Base-by-base conservation (phyloP, 2,797 vertebrate species). In the Rachycentron canadum region DNA sequence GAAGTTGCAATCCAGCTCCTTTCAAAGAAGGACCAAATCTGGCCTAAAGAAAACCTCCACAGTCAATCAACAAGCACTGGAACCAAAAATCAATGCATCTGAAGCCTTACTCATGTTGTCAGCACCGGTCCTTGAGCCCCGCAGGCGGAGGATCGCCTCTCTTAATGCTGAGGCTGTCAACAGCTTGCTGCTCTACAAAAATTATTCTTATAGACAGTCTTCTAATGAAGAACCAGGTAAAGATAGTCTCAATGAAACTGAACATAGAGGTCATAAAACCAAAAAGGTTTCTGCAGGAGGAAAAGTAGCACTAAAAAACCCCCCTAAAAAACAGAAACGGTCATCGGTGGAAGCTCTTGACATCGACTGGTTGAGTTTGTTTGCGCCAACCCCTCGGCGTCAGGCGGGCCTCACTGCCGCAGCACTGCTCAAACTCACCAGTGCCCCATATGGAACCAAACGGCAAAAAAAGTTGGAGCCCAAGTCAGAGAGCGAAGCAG, bases 151-250 rank as follows among this genome's bases (percentile, higher is more conserved):
- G 30, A 90, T 99, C 88, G 98, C 98, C 57, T 97, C 97, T 28
- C 96, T 99, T 23, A 99, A 99, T 0, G 98, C 98, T 0, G 98
- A 99, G 94, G 98, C 98, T 0, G 96, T 99, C 60, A 99, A 99
- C 94, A 98, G 97, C 83, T 83, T 99, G 88, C 95, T 99, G 57
- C 95, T 99, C 3, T 97, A 97, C 79, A 94, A 95, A 75, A 92
- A 96, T 0, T 92, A 96, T 4, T 85, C 94, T 13, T 72, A 94
- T 63, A 82, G 53, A 26, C 92, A 88, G 74, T 90, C 93, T 63
- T 89, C 94, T 1, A 82, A 65, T 13, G 89, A 91, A 67, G 85
- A 80, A 49, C 49, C 73, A 28, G 47, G 58, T 1, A 90, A 94
- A 36, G 75, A 92, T 2, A 69, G 69, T 4, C 92, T 89, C 73